Evolutionary conservation across 2,797 vertebrate species (phyloP), one percentile per base, ranked within the genome.

Genomic region (Fratercula arctica): DNA sequence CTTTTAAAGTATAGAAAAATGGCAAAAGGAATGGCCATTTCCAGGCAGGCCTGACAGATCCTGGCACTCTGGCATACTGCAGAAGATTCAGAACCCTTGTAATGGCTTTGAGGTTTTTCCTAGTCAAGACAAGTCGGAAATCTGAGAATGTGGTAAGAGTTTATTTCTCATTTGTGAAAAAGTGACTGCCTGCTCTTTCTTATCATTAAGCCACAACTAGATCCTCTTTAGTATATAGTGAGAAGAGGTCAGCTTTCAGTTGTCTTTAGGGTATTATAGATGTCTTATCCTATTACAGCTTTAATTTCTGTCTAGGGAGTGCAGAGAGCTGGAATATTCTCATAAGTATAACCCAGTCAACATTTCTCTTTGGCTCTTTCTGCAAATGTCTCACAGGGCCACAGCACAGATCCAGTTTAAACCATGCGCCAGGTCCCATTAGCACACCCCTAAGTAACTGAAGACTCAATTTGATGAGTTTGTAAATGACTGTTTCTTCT

Each of bases 341-440:
- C 0, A 0, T 13, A 63, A 13, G 13, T 57, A 26, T 48, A 75
- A 76, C 1, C 4, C 33, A 35, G 9, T 39, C 24, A 86, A 37
- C 6, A 29, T 19, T 85, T 51, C 24, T 57, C 24, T 53, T 64
- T 14, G 16, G 3, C 2, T 61, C 37, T 60, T 79, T 76, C 70
- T 43, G 13, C 19, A 54, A 73, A 39, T 0, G 0, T 31, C 24
- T 67, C 48, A 24, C 12, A 59, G 25, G 24, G 5, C 35, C 21
- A 29, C 21, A 78, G 31, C 46, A 46, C 3, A 69, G 5, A 61
- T 48, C 2, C 25, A 33, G 21, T 25, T 73, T 45, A n/a, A 50
- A 29, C 21, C 11, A 8, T 28, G 8, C 12, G 63, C 10, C 15
- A 33, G 21, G 19, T 82, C 54, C 35, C 8, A 25, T 39, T 51